A percentile compares a stretch with the other conserved stretches of the same genome.
phyloP scores from a whole-genome alignment of 2,888 invertebrate species.

The Plebejus anna region DNA sequence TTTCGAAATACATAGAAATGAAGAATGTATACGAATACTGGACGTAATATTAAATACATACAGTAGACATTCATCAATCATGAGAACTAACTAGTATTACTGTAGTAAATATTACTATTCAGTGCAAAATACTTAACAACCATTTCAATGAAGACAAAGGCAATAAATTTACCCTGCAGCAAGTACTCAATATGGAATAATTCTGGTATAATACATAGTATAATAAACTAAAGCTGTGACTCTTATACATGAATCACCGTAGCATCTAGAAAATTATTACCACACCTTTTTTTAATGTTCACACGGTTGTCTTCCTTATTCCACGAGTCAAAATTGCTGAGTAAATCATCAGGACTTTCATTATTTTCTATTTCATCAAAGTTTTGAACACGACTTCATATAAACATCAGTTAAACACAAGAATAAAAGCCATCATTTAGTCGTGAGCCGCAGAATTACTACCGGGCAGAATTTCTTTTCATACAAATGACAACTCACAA shows the following conservation, averaged over 20 bases:
- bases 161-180: not conserved
- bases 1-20: no score
- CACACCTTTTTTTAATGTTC: not conserved
- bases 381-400: no score
- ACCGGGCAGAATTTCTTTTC: no score
- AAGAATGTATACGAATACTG: no score
- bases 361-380: no score
- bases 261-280: not conserved
- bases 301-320: no score
- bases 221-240: not conserved
- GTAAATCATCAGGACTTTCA: no score
- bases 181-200: not conserved
- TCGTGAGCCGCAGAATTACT: no score
- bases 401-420: not conserved
- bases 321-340: no score
- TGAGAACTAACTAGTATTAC: not conserved
- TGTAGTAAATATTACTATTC: not conserved
- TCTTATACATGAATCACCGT: not conserved
- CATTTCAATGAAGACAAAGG: not conserved
- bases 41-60: no score
- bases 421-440: not conserved
- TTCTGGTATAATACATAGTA: not conserved
- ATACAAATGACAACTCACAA: no score
- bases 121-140: not conserved
- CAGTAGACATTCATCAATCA: not conserved